Evolutionary conservation across 2,113 vertebrate species (phyloP).

Genomic region (Bothrops jararaca): DNA sequence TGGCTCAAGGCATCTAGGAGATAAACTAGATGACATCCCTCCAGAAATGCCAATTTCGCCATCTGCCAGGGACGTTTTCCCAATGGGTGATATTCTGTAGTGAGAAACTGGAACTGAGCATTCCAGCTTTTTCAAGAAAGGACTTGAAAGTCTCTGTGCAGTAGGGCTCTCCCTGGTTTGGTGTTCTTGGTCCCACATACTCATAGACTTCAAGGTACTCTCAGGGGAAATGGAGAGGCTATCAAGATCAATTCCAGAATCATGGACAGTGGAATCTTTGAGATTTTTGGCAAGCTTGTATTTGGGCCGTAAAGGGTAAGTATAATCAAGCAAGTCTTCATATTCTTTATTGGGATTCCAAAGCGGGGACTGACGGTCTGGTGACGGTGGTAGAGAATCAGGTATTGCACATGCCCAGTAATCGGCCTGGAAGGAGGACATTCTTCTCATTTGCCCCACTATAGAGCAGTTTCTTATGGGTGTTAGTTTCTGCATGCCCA

Average conservation of each 20-base stretch:
- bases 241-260: conserved; percentile 87
- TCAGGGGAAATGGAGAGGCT: conserved; percentile 73
- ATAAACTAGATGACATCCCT: conserved; percentile 8
- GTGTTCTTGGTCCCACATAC: neutral
- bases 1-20: neutral
- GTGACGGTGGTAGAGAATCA: conserved; percentile 71
- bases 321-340: conserved; percentile 86
- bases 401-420: conserved; percentile 90
- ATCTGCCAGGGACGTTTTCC: conserved; percentile 44
- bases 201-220: conserved; percentile 55
- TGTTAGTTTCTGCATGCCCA: fast-evolving
- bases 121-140: conserved; percentile 38
- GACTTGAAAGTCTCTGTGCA: conserved; percentile 35
- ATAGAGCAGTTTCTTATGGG: fast-evolving
- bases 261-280: conserved; percentile 70
- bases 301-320: conserved; percentile 84
- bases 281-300: conserved; percentile 52
- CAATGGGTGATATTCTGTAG: conserved; percentile 33
- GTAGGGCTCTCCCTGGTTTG: neutral
- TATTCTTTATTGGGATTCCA: conserved; percentile 90
- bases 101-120: conserved; percentile 21
- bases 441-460: neutral
- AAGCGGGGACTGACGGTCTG: conserved; percentile 74
- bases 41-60: conserved; percentile 44
- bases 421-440: conserved; percentile 72